Base-by-base conservation (phyloP, 2,797 vertebrate species). In the Mormyrus proboscirostris region DNA sequence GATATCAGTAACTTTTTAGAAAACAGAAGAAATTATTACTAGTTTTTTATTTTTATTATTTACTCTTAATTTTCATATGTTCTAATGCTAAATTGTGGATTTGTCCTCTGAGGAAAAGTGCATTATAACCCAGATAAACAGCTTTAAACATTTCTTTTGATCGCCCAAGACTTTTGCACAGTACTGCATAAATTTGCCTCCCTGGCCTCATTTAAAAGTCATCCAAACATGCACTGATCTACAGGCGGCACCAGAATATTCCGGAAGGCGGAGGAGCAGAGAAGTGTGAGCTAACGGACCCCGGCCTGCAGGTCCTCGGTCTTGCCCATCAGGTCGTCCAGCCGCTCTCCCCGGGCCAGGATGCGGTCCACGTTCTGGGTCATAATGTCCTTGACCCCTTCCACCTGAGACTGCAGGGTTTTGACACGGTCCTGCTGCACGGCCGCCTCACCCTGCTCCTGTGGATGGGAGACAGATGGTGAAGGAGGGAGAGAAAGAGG, bases 341-440 rank as follows among this genome's bases (percentile, higher is more conserved):
- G 91, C 88, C 97, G 96, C 92, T 99, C 98, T 0, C 97, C 98
- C 0, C 98, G 95, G 0, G 97, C 97, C 95, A 99, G 95, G 92
- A 99, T 98, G 29, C 97, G 95, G 90, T 99, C 98, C 90, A 99
- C 97, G 3, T 99, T 99, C 94, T 98, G 94, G 0, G 95, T 97
- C 98, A 99, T 99, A 90, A 98, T 98, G 91, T 94, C 92, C 90
- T 96, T 98, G 59, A 99, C 98, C 0, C 97, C 97, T 16, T 98
- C 98, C 29, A 98, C 97, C 94, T 99, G 96, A 0, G 91, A 94
- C 94, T 93, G 97, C 92, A 99, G 93, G 22, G 92, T 0, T 92
- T 92, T 93, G 85, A 98, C 96, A 0, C 92, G 96, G 91, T 95
- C 92, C 91, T 93, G 84, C 0, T 92, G 59, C 84, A 95, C 91